A percentile compares a stretch with the other conserved stretches of the same genome.
Conservation (phyloP, 2,113 vertebrate genomes). For the Acrocephalus kingi region DNA sequence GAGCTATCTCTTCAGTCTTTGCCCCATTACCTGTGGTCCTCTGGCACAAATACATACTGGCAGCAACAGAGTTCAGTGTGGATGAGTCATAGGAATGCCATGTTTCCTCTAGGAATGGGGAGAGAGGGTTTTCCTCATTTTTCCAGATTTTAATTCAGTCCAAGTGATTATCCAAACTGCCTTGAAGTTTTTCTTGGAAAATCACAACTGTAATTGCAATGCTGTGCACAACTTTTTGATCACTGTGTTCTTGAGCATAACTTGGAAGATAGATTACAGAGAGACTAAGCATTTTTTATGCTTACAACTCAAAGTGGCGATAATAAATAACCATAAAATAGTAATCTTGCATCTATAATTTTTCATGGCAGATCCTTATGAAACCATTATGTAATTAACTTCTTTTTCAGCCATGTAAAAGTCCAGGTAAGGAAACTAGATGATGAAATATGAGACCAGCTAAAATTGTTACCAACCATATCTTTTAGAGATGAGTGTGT, state of each 20-base stretch:
- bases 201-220: neutral
- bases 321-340: constrained; percentile 38
- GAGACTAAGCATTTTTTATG: constrained; percentile 10
- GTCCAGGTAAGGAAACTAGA: neutral
- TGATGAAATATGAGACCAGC: neutral
- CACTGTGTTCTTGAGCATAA: neutral
- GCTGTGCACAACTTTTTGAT: constrained; percentile 4
- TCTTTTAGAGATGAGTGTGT: neutral
- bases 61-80: neutral
- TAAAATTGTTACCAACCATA: neutral
- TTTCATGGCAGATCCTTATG: constrained; percentile 12
- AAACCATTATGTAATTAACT: constrained; percentile 40
- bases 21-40: neutral
- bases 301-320: neutral
- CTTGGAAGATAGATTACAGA: constrained; percentile 34
- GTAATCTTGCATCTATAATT: neutral
- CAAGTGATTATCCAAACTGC: neutral
- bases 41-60: accelerated
- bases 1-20: neutral
- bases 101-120: neutral
- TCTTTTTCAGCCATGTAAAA: neutral
- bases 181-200: neutral
- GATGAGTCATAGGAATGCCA: neutral
- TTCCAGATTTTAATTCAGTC: neutral
- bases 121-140: accelerated